phyloP scores from a whole-genome alignment of 35 echinoderm and acorn worm genomes.

The Anneissia japonica region DNA sequence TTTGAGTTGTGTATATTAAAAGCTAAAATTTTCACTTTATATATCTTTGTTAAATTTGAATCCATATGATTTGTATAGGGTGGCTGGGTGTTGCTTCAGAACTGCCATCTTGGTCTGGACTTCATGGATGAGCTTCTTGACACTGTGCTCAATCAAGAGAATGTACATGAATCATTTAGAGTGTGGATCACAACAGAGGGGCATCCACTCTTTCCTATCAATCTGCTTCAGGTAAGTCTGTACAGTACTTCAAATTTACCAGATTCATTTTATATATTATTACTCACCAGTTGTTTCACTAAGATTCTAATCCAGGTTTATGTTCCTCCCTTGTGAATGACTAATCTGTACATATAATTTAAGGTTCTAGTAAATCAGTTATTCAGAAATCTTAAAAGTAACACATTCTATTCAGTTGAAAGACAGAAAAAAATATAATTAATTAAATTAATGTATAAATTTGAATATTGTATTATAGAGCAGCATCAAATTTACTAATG shows the following conservation, averaged over 20 bases:
- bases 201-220: slow-evolving; percentile 91
- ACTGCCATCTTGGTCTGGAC: slow-evolving; percentile 94
- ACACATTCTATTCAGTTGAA: too few relatives aligned
- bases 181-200: slow-evolving; percentile 97
- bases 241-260: neutral
- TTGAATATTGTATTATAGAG: slow-evolving; percentile 31
- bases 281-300: too few relatives aligned
- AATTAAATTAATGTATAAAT: neutral
- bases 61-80: slow-evolving; percentile 49
- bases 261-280: neutral
- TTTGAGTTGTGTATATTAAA: neutral
- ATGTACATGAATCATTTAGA: slow-evolving; percentile 73
- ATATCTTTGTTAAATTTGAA: neutral
- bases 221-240: slow-evolving; percentile 71
- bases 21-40: neutral
- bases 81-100: slow-evolving; percentile 95
- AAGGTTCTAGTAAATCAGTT: too few relatives aligned
- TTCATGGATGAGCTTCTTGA: slow-evolving; percentile 97
- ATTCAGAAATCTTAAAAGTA: too few relatives aligned
- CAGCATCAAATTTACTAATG: slow-evolving; percentile 99
- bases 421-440: too few relatives aligned
- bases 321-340: neutral
- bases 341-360: neutral
- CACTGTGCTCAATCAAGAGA: slow-evolving; percentile 71
- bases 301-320: too few relatives aligned